Percentiles rank a stretch among this genome's conserved stretches.
Conservation (phyloP, 2,888 invertebrate genomes). For the Cecidostiba fungosa region DNA sequence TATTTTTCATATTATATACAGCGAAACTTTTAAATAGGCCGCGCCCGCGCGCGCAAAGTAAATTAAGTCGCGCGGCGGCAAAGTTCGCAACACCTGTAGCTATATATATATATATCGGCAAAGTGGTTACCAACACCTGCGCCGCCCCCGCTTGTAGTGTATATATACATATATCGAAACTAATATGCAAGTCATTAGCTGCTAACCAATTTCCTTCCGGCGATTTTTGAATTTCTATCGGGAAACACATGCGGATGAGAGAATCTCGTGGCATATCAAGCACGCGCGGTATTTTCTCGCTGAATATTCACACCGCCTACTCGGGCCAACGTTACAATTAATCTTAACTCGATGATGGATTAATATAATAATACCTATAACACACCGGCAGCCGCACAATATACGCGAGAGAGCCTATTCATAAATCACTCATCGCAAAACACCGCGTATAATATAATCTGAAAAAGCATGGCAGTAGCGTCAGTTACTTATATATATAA, state of each 20-base stretch:
- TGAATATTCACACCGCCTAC: too few species aligned
- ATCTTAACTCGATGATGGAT: not conserved
- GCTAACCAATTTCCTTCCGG: not conserved
- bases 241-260: not conserved
- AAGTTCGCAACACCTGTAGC: conserved; percentile 51
- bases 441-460: not conserved
- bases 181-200: conserved; percentile 38
- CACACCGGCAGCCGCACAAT: too few species aligned
- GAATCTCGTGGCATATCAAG: not conserved
- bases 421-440: not conserved
- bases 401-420: too few species aligned
- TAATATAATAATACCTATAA: not conserved
- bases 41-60: not conserved
- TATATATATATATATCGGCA: conserved; percentile 50
- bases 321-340: not conserved
- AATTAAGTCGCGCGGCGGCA: conserved; percentile 1
- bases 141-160: not conserved
- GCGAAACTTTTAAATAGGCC: not conserved
- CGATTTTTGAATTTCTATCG: too few species aligned
- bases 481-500: not conserved
- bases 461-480: not conserved
- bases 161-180: not conserved
- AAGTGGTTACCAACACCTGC: conserved; percentile 55
- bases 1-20: not conserved
- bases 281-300: not conserved